Percentiles rank a stretch among this genome's conserved stretches.
Conservation (phyloP, 2,797 vertebrate species). For the Ctenopoma kingsleyae region DNA sequence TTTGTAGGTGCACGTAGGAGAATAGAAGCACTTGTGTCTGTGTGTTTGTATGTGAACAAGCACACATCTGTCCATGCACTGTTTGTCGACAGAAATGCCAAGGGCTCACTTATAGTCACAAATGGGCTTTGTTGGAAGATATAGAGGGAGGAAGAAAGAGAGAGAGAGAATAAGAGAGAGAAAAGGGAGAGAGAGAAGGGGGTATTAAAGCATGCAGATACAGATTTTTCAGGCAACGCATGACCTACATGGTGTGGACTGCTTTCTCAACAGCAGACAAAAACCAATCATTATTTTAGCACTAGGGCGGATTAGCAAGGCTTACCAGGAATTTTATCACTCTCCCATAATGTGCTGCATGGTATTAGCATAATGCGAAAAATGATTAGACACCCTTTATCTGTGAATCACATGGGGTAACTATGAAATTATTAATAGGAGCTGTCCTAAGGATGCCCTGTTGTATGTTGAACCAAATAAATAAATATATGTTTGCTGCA, state of each 20-base stretch:
- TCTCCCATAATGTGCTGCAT: slow-evolving; percentile 71
- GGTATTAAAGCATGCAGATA: not conserved
- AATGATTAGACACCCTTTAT: slow-evolving; percentile 77
- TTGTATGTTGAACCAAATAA: slow-evolving; percentile 36
- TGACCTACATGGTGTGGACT: slow-evolving; percentile 70
- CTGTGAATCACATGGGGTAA: slow-evolving; percentile 73
- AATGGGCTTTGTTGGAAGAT: slow-evolving; percentile 52
- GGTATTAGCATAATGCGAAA: slow-evolving; percentile 77
- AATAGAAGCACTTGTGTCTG: slow-evolving; percentile 10
- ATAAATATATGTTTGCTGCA: slow-evolving; percentile 12
- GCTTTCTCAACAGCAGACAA: slow-evolving; percentile 72
- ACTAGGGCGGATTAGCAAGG: slow-evolving; percentile 76
- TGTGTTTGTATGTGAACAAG: slow-evolving; percentile 17
- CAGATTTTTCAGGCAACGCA: slow-evolving; percentile 7
- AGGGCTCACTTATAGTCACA: slow-evolving; percentile 52
- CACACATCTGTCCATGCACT: slow-evolving; percentile 46
- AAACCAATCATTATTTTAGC: slow-evolving; percentile 81
- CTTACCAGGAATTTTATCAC: slow-evolving; percentile 80
- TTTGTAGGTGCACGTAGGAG: slow-evolving; percentile 14
- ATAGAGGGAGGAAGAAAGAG: slow-evolving; percentile 5
- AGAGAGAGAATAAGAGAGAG: not conserved
- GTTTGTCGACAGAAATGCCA: slow-evolving; percentile 61
- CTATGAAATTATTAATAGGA: slow-evolving; percentile 69
- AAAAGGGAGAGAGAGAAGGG: not conserved
- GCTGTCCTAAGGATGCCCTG: slow-evolving; percentile 46